Evolutionary conservation across 2,797 vertebrate genomes (phyloP).

Genomic region (Australoheros facetus): DNA sequence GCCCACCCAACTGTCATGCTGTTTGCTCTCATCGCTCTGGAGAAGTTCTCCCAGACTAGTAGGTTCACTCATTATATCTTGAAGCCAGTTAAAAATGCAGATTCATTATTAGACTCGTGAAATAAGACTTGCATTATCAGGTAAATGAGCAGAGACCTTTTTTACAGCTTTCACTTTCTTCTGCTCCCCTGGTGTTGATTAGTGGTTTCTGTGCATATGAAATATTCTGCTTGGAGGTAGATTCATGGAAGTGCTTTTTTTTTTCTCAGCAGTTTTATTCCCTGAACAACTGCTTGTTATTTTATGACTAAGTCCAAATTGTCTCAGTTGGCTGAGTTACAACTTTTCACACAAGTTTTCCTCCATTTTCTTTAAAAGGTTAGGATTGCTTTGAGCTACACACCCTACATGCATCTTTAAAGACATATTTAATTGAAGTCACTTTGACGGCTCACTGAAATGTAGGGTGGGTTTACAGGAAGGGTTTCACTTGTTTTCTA

Average conservation of each 20-base stretch:
- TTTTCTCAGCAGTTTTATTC: not conserved
- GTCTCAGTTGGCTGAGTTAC: not conserved
- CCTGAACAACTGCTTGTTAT: not conserved
- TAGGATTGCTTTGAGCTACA: not conserved
- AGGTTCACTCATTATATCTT: slow-evolving; percentile 69
- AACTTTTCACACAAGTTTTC: not conserved
- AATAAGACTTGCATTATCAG: not conserved
- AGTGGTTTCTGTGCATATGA: not conserved
- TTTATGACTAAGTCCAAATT: not conserved
- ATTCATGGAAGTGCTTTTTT: not conserved
- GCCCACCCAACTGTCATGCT: slow-evolving; percentile 98
- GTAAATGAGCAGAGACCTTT: not conserved
- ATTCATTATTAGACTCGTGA: not conserved
- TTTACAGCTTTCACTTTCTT: not conserved
- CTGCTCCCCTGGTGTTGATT: not conserved
- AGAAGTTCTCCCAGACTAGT: slow-evolving; percentile 99
- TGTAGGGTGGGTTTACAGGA: not conserved
- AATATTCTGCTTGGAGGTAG: not conserved
- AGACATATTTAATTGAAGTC: not conserved
- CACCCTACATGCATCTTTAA: not conserved
- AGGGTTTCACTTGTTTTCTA: fast-evolving
- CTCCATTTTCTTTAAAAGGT: not conserved
- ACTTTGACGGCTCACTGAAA: not conserved
- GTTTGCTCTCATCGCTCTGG: slow-evolving; percentile 98
- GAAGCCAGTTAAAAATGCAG: not conserved